Evolutionary conservation across 2,888 invertebrate species (phyloP).

Genomic region (Clitarchus hookeri): DNA sequence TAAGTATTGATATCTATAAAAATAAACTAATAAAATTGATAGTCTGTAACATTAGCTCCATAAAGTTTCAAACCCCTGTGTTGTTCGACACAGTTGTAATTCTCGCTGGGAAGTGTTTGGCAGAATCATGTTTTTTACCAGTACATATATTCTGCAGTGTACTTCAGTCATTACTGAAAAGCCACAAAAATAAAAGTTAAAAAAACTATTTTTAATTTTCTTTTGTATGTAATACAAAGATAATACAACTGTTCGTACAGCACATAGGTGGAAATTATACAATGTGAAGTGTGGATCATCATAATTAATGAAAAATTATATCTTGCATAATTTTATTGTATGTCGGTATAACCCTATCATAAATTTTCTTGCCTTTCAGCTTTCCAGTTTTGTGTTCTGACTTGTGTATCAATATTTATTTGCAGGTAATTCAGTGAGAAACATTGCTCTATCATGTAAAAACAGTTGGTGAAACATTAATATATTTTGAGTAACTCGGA

Average conservation of each 20-base stretch:
- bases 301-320: background rate
- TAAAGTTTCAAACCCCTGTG: background rate
- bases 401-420: background rate
- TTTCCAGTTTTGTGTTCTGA: background rate
- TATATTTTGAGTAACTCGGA: constrained; percentile 11
- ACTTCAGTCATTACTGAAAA: background rate
- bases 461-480: constrained; percentile 8
- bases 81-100: background rate
- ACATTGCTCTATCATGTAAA: constrained; percentile 1
- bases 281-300: background rate
- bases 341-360: background rate
- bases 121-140: background rate
- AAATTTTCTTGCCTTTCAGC: background rate
- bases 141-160: background rate
- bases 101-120: background rate
- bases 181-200: background rate
- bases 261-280: background rate
- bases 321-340: background rate
- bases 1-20: background rate
- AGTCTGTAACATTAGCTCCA: background rate
- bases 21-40: background rate
- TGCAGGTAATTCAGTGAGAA: background rate
- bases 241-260: background rate
- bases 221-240: background rate
- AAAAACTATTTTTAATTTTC: background rate